phyloP scores from a whole-genome alignment of 2,113 vertebrate genomes.

The Ploceus nigricollis region DNA sequence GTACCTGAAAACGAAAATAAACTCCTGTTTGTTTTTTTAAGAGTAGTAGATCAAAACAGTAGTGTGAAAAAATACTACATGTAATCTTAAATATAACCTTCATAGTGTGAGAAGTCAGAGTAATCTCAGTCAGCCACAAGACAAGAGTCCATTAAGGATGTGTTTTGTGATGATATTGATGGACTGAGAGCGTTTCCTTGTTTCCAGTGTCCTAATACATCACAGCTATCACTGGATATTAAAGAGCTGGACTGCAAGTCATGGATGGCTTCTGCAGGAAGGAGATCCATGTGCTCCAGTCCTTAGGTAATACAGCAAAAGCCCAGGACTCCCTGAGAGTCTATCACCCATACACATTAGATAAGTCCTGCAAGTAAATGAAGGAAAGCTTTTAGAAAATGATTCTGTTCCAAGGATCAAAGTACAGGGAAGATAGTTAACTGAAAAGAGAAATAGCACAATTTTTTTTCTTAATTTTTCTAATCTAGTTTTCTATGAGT shows the following conservation, averaged over 20 bases:
- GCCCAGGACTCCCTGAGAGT: no score
- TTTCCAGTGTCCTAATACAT: neutral
- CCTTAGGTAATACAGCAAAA: neutral
- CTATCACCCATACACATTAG: accelerated
- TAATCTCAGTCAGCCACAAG: neutral
- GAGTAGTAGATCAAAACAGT: neutral
- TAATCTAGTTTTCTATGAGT: neutral
- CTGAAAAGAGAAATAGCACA: neutral
- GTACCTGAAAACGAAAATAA: neutral
- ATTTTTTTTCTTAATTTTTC: neutral
- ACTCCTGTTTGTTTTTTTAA: neutral
- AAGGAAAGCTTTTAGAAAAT: neutral
- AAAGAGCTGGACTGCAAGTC: neutral
- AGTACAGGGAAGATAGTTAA: neutral
- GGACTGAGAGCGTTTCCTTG: neutral
- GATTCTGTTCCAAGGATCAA: neutral
- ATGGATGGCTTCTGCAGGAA: neutral
- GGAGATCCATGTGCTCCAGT: neutral
- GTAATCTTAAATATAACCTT: neutral
- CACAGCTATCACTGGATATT: neutral
- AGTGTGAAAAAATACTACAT: neutral
- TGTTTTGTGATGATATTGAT: neutral
- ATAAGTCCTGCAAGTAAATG: neutral
- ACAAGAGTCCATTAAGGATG: neutral
- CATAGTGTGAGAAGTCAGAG: neutral